Conservation (phyloP, 2,113 vertebrate species). For the Myrmecobius fasciatus region DNA sequence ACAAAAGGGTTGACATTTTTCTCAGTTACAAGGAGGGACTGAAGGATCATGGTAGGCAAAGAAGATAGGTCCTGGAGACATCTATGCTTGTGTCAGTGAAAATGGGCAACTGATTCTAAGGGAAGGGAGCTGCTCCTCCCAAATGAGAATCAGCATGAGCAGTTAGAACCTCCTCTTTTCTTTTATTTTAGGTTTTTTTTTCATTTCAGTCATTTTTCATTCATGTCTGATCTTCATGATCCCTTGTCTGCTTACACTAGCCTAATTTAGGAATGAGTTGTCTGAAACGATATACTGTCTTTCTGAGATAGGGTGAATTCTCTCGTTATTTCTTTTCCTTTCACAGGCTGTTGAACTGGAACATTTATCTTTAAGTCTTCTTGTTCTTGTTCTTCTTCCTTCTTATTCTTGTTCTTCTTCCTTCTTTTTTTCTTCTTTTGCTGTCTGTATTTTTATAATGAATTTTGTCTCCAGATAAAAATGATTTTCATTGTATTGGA, state of each 20-base stretch:
- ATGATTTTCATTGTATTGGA: not conserved
- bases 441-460: not conserved
- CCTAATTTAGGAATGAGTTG: not conserved
- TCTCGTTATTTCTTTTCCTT: not conserved
- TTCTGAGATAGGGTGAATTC: not conserved
- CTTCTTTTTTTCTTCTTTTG: too few relatives aligned
- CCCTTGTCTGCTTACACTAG: not conserved
- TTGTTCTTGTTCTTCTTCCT: too few relatives aligned
- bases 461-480: not conserved
- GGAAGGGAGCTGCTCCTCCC: not conserved
- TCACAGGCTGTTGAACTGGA: not conserved
- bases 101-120: not conserved
- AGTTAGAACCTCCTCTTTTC: not conserved
- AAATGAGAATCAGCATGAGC: not conserved
- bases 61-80: not conserved
- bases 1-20: not conserved
- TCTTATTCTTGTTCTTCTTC: too few relatives aligned
- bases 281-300: not conserved
- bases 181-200: not conserved
- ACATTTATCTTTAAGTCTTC: not conserved
- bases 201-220: not conserved
- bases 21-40: not conserved
- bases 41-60: not conserved
- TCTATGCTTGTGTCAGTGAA: not conserved
- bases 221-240: not conserved